These are phyloP conservation scores for Bufotes viridis DNA, from an alignment of 2,797 vertebrate genomes.

Conservation along the genomic window DNA sequence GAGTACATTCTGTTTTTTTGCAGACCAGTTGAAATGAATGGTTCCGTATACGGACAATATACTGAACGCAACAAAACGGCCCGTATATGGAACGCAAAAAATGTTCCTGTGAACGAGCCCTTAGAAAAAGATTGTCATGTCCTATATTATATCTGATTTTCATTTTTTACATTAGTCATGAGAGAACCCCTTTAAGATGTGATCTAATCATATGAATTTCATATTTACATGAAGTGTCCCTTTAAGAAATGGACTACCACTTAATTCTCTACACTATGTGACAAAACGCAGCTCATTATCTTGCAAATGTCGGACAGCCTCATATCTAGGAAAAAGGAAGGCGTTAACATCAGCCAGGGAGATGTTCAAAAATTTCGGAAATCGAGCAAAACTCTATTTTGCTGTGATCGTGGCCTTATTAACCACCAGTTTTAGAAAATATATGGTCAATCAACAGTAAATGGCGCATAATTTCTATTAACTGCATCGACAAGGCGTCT, in stretches of 20 bases:
- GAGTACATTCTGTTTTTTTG: too few relatives aligned
- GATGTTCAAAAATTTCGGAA: neutral
- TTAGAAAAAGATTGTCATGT: too few relatives aligned
- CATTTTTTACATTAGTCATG: too few relatives aligned
- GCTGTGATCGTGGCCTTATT: neutral
- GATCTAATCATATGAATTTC: too few relatives aligned
- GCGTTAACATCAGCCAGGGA: neutral
- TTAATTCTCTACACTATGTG: neutral
- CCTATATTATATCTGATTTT: too few relatives aligned
- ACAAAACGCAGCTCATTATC: neutral
- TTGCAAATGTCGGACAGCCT: neutral
- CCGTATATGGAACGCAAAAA: too few relatives aligned
- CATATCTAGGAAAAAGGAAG: neutral
- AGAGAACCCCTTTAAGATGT: too few relatives aligned
- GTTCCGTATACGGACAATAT: too few relatives aligned
- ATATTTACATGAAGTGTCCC: neutral
- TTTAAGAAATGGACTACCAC: neutral
- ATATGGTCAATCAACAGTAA: neutral
- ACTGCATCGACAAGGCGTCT: slow-evolving; percentile 17
- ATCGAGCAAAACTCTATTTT: neutral
- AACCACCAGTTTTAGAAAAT: neutral
- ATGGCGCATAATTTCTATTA: slow-evolving; percentile 31
- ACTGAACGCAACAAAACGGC: too few relatives aligned
- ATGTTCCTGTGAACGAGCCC: too few relatives aligned
- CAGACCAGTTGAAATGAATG: too few relatives aligned